A percentile compares a stretch with the other conserved stretches of the same genome.
Evolutionary conservation across 37 sponge, comb jelly and placozoan species (phyloP).

Genomic region (Bolinopsis microptera): DNA sequence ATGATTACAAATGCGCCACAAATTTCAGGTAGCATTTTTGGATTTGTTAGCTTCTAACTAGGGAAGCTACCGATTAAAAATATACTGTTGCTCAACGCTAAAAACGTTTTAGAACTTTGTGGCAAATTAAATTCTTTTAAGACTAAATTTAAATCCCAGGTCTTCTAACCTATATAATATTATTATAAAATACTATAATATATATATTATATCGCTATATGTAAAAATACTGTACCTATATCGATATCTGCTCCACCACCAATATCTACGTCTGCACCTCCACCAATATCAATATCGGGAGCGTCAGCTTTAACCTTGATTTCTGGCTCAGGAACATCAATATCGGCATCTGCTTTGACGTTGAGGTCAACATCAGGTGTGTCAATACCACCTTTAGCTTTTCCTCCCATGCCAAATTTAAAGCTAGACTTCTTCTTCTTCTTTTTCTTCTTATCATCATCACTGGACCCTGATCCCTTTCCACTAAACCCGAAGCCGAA

Average conservation of each 20-base stretch:
- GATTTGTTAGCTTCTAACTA: no score
- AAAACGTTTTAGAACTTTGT: no score
- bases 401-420: slow-evolving; percentile 19
- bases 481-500: slow-evolving; percentile 34
- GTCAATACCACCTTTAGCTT: slow-evolving; percentile 1
- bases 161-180: no score
- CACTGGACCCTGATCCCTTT: background rate
- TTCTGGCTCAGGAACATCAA: slow-evolving; percentile 14
- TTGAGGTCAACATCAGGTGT: slow-evolving; percentile 36
- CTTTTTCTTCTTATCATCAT: slow-evolving; percentile 30
- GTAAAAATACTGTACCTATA: background rate
- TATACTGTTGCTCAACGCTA: no score
- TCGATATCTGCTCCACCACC: background rate
- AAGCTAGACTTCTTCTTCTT: slow-evolving; percentile 9
- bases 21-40: no score
- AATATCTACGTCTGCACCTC: background rate
- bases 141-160: no score
- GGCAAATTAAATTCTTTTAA: no score
- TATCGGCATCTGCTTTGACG: slow-evolving; percentile 35
- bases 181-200: no score
- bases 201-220: background rate
- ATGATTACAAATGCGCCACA: background rate
- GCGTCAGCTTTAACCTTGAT: slow-evolving; percentile 16
- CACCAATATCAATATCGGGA: background rate
- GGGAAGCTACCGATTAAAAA: no score